Evolutionary conservation across 2,797 vertebrate genomes (phyloP).

Genomic region (Esox lucius): DNA sequence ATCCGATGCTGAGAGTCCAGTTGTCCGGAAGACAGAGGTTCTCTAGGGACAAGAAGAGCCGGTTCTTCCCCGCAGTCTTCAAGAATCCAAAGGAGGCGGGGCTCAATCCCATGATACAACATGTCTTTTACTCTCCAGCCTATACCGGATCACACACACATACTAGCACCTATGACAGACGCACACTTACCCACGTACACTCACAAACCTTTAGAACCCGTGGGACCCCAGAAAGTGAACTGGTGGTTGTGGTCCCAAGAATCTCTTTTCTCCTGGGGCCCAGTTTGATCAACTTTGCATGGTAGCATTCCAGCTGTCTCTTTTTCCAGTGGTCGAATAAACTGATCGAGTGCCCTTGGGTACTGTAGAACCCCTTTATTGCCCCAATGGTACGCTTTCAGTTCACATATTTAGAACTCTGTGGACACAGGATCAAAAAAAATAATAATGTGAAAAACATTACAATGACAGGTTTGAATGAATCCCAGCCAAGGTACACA

Average conservation of each 20-base stretch:
- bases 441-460: too few relatives aligned
- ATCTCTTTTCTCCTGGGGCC: not conserved
- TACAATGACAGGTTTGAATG: too few relatives aligned
- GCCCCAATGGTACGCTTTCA: too few relatives aligned
- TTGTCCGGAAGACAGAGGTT: conserved; percentile 29
- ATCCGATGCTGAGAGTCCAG: conserved; percentile 36
- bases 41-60: conserved; percentile 51
- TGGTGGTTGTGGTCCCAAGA: conserved; percentile 50
- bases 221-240: conserved; percentile 54
- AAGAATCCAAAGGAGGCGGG: conserved; percentile 60
- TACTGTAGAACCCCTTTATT: too few relatives aligned
- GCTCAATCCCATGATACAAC: conserved; percentile 50
- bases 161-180: not conserved
- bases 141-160: conserved; percentile 30
- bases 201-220: conserved; percentile 36
- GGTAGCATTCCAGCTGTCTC: too few relatives aligned
- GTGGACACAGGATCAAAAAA: too few relatives aligned
- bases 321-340: too few relatives aligned
- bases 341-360: too few relatives aligned
- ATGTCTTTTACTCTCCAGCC: conserved; percentile 53
- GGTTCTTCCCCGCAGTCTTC: conserved; percentile 56
- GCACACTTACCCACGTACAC: conserved; percentile 39
- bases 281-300: too few relatives aligned
- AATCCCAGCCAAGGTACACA: not conserved
- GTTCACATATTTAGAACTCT: too few relatives aligned